Conservation (phyloP, 2,113 vertebrate species). For the Rattus norvegicus region GRCr8 NC_086033.1:16423501-16424000, state of each 20-base stretch:
- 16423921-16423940: not conserved
- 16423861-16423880: not conserved
- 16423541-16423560: not conserved
- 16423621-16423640: not conserved
- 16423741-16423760: not conserved
- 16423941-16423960: not conserved
- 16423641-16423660: not conserved
- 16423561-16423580: not conserved
- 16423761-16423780: slow-evolving; percentile 1
- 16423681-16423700: not conserved
- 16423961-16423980: not conserved
- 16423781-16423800: not conserved
- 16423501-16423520: not conserved
- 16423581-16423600: not conserved
- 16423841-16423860: not conserved
- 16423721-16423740: not conserved
- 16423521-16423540: not conserved
- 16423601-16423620: not conserved
- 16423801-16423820: slow-evolving; percentile 22
- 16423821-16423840: slow-evolving; percentile 6
- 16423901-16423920: not conserved
- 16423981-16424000: not conserved
- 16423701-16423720: not conserved
- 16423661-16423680: not conserved
- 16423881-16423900: not conserved